Evolutionary conservation across 2,888 invertebrate species (phyloP).

Genomic region (Drosophila parthenogenetica): DNA sequence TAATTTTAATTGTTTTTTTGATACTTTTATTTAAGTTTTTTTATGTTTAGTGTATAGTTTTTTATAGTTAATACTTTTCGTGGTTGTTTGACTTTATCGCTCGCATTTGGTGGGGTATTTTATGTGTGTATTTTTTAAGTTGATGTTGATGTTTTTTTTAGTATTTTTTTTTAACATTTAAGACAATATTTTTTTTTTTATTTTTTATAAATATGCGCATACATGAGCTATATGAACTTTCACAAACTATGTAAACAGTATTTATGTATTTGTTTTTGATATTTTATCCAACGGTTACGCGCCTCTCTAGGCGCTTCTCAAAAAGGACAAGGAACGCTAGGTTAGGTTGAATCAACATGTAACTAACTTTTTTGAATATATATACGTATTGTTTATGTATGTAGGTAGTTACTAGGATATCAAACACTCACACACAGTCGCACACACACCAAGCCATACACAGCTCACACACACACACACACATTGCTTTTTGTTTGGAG

Average conservation of each 20-base stretch:
- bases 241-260: not conserved
- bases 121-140: constrained; percentile 38
- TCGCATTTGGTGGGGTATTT: constrained; percentile 62
- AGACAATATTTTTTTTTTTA: constrained; percentile 16
- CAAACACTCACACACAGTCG: not conserved
- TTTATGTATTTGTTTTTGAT: constrained; percentile 6
- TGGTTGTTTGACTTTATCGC: constrained; percentile 63
- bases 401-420: constrained; percentile 19
- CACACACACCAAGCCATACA: not conserved
- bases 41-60: constrained; percentile 36
- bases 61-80: constrained; percentile 47
- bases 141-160: constrained; percentile 29
- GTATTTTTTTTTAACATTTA: constrained; percentile 27
- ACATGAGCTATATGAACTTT: constrained; percentile 7
- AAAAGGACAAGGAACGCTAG: not conserved
- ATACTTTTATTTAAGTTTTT: constrained; percentile 18
- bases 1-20: not conserved
- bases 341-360: constrained; percentile 25
- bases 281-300: constrained; percentile 40
- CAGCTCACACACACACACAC: not conserved
- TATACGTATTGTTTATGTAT: constrained; percentile 7
- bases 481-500: constrained; percentile 36
- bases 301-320: constrained; percentile 36
- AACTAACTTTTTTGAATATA: constrained; percentile 35
- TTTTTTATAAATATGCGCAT: constrained; percentile 1